Base-by-base conservation (phyloP, 1,140 invertebrate genomes). In the Bicyclus anynana region DNA sequence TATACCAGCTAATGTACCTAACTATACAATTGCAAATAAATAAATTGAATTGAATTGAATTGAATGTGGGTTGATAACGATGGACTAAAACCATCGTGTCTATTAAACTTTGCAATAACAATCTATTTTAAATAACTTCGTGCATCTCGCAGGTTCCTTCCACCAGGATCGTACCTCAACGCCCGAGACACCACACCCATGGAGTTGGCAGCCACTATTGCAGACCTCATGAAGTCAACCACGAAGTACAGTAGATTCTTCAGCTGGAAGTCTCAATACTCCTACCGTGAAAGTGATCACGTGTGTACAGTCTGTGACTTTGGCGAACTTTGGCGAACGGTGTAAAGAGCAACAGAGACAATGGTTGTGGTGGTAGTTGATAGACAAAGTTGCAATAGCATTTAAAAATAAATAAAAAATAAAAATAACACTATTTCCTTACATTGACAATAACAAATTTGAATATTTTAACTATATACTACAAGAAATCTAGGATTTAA, bases 141-240 rank as follows among this genome's bases (percentile, higher is more conserved):
- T 38, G 5, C 13, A 33, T 38, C 18, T 12, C 17, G 12, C 78
- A 87, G 84, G 40, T 87, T 84, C 49, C 69, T 87, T 16, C 81
- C 84, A 1, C 81, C 84, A 5, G 72, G 76, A 0, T 80, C 80
- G 0, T 87, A 84, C 20, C 37, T 87, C 14, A 74, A 85, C 49
- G 84, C 73, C 0, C 51, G 46, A 6, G 62, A 52, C 12, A 53
- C 60, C 0, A 57, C 48, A 2, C 53, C 69, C 0, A 14, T 50
- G n/a, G 46, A 68, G 0, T 44, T 87, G 18, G 84, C 84, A 0
- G 40, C 35, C 0, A 56, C 55, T 3, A 80, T 87, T 47, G 58
- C 56, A 5, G 42, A 51, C 7, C 44, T 77, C 12, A 80, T 80
- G 13, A 53, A 58, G 5, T 66, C 67, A 0, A 72, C 66, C 0